A percentile compares a stretch with the other conserved stretches of the same genome.
phyloP scores from a whole-genome alignment of 2,113 vertebrate species.

The Thermophis baileyi region DNA sequence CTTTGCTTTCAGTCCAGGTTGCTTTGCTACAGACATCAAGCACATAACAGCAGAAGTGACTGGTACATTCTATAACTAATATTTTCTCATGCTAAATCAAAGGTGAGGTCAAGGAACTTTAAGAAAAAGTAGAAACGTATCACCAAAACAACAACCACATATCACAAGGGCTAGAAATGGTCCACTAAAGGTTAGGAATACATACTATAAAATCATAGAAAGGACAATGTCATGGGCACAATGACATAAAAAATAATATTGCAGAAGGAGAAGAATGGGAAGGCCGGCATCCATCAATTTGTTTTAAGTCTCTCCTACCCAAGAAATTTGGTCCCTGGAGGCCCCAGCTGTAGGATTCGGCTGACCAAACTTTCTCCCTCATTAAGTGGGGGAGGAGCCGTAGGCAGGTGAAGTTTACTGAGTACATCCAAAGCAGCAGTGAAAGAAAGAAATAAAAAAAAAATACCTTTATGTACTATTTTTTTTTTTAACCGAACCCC shows the following conservation, averaged over 20 bases:
- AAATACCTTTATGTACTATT: slow-evolving; percentile 69
- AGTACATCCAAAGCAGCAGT: slow-evolving; percentile 93
- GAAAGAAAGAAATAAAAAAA: slow-evolving; percentile 89
- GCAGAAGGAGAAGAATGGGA: slow-evolving; percentile 75
- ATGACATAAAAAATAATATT: slow-evolving; percentile 75
- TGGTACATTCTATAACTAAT: slow-evolving; percentile 67
- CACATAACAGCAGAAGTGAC: slow-evolving; percentile 54
- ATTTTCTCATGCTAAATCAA: slow-evolving; percentile 80
- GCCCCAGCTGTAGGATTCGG: slow-evolving; percentile 99
- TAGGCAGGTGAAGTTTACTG: slow-evolving; percentile 99
- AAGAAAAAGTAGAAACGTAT: slow-evolving; percentile 74
- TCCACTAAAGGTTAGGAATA: slow-evolving; percentile 69
- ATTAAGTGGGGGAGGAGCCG: slow-evolving; percentile 98
- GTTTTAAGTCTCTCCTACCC: slow-evolving; percentile 96
- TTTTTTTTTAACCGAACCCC: slow-evolving; percentile 64
- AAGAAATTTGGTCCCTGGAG: slow-evolving; percentile 99
- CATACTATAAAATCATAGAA: slow-evolving; percentile 75
- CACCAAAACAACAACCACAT: slow-evolving; percentile 74
- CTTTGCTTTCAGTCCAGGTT: slow-evolving; percentile 70
- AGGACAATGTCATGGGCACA: slow-evolving; percentile 75
- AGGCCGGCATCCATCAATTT: slow-evolving; percentile 89
- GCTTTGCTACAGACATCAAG: slow-evolving; percentile 78
- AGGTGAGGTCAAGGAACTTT: slow-evolving; percentile 74
- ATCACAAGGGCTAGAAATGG: slow-evolving; percentile 73
- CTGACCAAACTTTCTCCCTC: slow-evolving; percentile 99